phyloP scores from a whole-genome alignment of 2,888 invertebrate species.

The Miltochrista miniata region DNA sequence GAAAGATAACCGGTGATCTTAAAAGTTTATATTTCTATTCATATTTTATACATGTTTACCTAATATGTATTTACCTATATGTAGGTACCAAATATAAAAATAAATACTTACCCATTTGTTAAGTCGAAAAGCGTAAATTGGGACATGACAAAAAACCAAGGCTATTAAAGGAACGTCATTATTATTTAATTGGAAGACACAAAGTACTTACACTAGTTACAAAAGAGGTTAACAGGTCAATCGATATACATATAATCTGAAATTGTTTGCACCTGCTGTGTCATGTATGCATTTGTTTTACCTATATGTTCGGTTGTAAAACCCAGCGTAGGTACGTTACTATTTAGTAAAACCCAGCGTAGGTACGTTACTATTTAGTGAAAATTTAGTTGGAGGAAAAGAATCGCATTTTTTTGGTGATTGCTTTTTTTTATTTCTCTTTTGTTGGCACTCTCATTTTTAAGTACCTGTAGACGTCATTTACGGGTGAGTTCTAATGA shows the following conservation, averaged over 20 bases:
- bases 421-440: too few relatives aligned
- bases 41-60: too few relatives aligned
- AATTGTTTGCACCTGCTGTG: constrained; percentile 20
- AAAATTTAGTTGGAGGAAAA: too few relatives aligned
- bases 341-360: background rate
- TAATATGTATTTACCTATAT: too few relatives aligned
- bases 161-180: constrained; percentile 16
- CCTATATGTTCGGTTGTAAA: background rate
- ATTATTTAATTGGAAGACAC: constrained; percentile 33
- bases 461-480: too few relatives aligned
- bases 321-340: background rate
- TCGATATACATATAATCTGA: constrained; percentile 29
- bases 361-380: background rate
- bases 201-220: constrained; percentile 14
- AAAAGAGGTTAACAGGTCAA: constrained; percentile 47
- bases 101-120: background rate
- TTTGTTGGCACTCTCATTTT: too few relatives aligned
- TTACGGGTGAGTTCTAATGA: too few relatives aligned
- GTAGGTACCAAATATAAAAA: too few relatives aligned
- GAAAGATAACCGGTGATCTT: too few relatives aligned
- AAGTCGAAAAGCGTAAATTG: background rate
- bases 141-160: constrained; percentile 11
- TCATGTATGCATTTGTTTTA: constrained; percentile 17
- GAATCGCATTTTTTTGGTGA: too few relatives aligned
- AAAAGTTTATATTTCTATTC: too few relatives aligned